Evolutionary conservation across 2,888 invertebrate genomes (phyloP), one percentile per base, ranked within the genome.

Genomic region (Amiota communis): DNA sequence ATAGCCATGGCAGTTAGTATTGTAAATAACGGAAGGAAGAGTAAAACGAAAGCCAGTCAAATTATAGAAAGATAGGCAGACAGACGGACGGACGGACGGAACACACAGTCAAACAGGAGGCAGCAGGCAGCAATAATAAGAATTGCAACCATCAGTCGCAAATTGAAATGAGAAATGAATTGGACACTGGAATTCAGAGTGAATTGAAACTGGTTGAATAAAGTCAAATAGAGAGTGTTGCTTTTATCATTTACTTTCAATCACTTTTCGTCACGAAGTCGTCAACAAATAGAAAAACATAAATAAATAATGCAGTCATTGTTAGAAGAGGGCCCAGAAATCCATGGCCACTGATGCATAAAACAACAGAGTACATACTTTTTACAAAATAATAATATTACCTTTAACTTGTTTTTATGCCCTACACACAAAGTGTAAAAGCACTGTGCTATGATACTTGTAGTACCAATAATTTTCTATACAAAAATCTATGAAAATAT

Each of bases 201-300:
- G 36, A 36, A 36, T 36, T 36, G 36, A 63, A 63, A 23, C 23
- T n/a, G 46, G 63, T 63, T 63, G n/a, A 63, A 63, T 17, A 63
- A 63, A 63, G 46, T 63, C 36, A 23, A 63, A 63, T 49, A 76
- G 77, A 74, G 83, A 82, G 83, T 83, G 83, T 83, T 79, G 86
- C 84, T 84, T 85, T 83, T 84, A 80, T 85, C 86, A 86, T 88
- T 87, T 87, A 84, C 84, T 86, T 87, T 87, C 86, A 87, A 87
- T 87, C 87, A 87, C 85, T 86, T 87, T 88, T 87, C 87, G 87
- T 87, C 87, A 88, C 88, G 87, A 87, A 85, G 80, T 82, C 80
- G 81, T 83, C 78, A 83, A 78, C 82, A 80, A 80, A 81, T 77
- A 76, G 74, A 77, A 74, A 78, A 78, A 69, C 76, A 79, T 81